These are phyloP conservation scores for Bombus turneri DNA, from an alignment of 1,140 invertebrate genomes.

Conservation along the genomic window DNA sequence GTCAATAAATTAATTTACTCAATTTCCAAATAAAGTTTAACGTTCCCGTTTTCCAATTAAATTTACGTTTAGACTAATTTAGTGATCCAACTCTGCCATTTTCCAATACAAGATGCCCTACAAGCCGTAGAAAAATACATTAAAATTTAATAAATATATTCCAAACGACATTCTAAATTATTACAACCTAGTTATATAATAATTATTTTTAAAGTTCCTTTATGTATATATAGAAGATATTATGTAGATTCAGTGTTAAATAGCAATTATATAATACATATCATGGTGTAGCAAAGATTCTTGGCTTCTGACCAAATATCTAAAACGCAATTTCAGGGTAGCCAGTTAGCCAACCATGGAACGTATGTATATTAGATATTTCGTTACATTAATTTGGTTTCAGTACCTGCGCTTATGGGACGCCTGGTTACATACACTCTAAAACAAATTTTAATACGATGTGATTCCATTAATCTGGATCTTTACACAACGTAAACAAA, in stretches of 20 bases:
- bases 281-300: not conserved
- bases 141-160: no score
- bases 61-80: no score
- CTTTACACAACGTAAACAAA: not conserved
- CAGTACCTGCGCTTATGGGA: constrained; percentile 15
- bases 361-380: constrained; percentile 38
- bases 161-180: not conserved
- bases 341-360: constrained; percentile 29
- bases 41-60: no score
- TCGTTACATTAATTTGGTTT: constrained; percentile 28
- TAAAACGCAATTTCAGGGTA: constrained; percentile 36
- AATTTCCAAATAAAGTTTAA: no score
- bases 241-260: not conserved
- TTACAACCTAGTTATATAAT: not conserved
- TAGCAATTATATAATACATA: not conserved
- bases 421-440: not conserved
- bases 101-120: no score
- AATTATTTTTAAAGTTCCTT: not conserved
- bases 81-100: no score
- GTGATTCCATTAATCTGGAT: not conserved
- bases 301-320: constrained; percentile 19
- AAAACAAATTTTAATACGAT: constrained; percentile 25
- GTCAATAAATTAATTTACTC: no score
- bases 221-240: not conserved
- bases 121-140: no score